Percentiles rank a stretch among this genome's conserved stretches.
phyloP scores from a whole-genome alignment of 2,113 vertebrate species.

The Prinia subflava region DNA sequence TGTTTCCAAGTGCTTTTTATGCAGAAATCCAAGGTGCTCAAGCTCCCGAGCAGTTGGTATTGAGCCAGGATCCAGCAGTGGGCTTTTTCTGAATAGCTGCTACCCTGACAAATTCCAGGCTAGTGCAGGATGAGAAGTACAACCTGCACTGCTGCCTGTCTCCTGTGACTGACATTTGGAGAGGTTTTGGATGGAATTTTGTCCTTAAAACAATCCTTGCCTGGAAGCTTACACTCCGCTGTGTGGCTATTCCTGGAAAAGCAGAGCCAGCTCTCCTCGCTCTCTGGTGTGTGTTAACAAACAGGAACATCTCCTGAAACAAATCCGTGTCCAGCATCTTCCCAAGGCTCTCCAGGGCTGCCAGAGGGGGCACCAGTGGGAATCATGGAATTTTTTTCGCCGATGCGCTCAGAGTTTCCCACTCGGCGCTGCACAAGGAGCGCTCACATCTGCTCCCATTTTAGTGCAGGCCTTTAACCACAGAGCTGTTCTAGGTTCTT shows the following conservation, averaged over 20 bases:
- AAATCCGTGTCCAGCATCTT: not conserved
- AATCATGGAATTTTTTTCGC: not conserved
- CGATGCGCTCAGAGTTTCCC: accelerated
- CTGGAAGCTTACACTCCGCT: not conserved
- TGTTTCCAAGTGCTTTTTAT: not conserved
- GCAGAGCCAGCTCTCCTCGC: not conserved
- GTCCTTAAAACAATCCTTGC: not conserved
- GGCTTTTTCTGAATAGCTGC: not conserved
- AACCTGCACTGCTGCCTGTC: not conserved
- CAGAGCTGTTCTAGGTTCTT: constrained; percentile 9
- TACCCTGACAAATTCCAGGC: not conserved
- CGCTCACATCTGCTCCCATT: not conserved
- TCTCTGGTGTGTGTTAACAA: not conserved
- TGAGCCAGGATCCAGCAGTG: not conserved
- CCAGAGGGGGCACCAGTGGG: not conserved
- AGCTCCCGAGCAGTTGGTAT: accelerated
- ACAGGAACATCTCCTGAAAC: not conserved
- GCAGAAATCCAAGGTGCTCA: not conserved
- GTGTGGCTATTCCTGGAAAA: not conserved
- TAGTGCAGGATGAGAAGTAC: not conserved
- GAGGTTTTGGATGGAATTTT: not conserved
- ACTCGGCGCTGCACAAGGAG: accelerated
- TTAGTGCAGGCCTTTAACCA: not conserved
- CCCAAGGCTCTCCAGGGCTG: not conserved
- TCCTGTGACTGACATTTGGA: not conserved